Conservation (phyloP, 1,140 invertebrate species). For the Anastrepha obliqua region DNA sequence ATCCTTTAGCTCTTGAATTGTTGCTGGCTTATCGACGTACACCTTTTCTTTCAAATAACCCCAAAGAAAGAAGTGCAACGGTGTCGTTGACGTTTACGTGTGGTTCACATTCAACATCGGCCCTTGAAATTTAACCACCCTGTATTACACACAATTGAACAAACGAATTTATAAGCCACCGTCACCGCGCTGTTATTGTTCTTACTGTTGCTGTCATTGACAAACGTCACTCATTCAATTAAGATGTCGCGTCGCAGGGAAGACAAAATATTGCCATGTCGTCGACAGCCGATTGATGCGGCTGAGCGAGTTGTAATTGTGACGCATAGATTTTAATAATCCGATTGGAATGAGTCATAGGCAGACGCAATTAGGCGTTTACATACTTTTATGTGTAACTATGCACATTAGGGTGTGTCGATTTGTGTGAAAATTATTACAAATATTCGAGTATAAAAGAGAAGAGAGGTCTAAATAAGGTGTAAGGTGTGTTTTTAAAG, state of each 20-base stretch:
- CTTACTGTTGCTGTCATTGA: conserved; percentile 18
- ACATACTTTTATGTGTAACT: background rate
- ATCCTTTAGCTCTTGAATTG: too few relatives aligned
- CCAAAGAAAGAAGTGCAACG: too few relatives aligned
- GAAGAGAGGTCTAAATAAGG: too few relatives aligned
- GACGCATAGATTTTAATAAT: conserved; percentile 28
- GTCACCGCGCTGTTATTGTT: background rate
- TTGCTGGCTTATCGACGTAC: too few relatives aligned
- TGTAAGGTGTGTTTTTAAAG: too few relatives aligned
- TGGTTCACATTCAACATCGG: too few relatives aligned
- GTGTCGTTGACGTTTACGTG: too few relatives aligned
- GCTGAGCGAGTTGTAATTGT: conserved; percentile 32
- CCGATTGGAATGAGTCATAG: conserved; percentile 17
- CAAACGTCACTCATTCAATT: conserved; percentile 1
- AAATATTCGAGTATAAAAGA: background rate
- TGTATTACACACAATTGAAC: background rate
- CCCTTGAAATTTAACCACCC: too few relatives aligned
- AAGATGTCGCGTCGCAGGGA: background rate
- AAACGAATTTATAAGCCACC: background rate
- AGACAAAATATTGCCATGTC: background rate
- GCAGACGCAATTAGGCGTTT: background rate
- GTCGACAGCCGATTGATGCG: background rate
- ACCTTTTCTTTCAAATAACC: too few relatives aligned
- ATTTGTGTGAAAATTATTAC: too few relatives aligned
- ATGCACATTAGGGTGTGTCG: background rate